Conservation (phyloP, 2,113 vertebrate species). For the Podarcis muralis region DNA sequence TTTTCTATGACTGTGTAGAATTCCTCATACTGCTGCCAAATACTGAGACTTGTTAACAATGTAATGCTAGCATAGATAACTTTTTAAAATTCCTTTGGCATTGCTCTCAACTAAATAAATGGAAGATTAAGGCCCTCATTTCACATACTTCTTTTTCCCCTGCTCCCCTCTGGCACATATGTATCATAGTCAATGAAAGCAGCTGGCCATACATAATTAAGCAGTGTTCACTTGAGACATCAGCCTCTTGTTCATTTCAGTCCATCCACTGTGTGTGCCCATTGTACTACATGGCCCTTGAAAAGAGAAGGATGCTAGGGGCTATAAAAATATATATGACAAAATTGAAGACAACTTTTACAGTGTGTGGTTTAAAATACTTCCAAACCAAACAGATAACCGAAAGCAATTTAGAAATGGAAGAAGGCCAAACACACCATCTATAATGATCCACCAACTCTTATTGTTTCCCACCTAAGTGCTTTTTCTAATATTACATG, state of each 20-base stretch:
- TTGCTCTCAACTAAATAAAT: neutral
- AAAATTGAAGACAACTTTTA: neutral
- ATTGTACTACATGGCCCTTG: neutral
- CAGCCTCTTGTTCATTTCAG: neutral
- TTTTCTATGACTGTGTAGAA: neutral
- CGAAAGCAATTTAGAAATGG: slow-evolving; percentile 32
- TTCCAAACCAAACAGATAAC: slow-evolving; percentile 34
- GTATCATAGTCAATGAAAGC: neutral
- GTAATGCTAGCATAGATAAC: neutral
- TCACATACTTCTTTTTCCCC: neutral
- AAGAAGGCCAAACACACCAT: slow-evolving; percentile 33
- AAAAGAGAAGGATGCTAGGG: neutral
- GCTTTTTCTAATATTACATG: slow-evolving; percentile 28
- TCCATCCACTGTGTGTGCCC: neutral
- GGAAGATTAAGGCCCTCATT: neutral
- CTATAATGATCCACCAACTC: slow-evolving; percentile 18
- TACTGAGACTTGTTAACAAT: neutral
- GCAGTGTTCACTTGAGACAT: neutral
- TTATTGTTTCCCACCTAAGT: neutral
- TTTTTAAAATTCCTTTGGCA: neutral
- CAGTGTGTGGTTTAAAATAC: neutral
- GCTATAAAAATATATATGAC: slow-evolving; percentile 7
- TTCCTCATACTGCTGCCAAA: neutral
- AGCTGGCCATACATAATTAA: slow-evolving; percentile 16
- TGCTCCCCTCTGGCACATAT: neutral